Conservation (phyloP, 2,888 invertebrate genomes). For the Loripinus fragilis region DNA sequence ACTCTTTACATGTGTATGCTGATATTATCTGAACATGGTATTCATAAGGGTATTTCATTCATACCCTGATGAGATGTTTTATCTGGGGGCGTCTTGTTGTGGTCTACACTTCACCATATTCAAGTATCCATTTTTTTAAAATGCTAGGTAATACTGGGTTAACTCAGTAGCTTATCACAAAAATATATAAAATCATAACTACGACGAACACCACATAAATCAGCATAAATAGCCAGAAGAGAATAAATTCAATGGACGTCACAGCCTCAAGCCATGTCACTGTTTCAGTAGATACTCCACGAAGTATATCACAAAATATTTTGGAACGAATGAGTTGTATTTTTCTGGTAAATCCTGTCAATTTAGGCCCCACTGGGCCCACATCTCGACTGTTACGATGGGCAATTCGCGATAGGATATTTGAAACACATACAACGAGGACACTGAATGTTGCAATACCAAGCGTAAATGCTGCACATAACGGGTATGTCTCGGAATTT, state of each 20-base stretch:
- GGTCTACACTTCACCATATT: too few species aligned
- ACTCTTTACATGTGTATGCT: too few species aligned
- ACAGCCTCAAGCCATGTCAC: conserved; percentile 15
- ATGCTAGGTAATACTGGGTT: too few species aligned
- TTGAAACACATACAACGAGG: conserved; percentile 1
- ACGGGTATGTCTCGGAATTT: conserved; percentile 45
- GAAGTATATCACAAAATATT: background rate
- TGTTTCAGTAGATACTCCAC: background rate
- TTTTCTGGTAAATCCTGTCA: conserved; percentile 9
- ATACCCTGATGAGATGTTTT: too few species aligned
- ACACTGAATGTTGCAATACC: conserved; percentile 44
- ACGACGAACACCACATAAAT: conserved; percentile 2
- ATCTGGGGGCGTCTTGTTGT: too few species aligned
- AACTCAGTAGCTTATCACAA: background rate
- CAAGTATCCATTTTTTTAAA: too few species aligned
- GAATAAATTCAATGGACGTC: conserved; percentile 4
- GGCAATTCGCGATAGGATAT: background rate
- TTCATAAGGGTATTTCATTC: too few species aligned
- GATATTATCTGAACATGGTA: too few species aligned
- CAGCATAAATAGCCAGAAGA: conserved; percentile 13
- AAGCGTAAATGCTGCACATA: conserved; percentile 40
- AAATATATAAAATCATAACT: background rate
- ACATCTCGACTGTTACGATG: conserved; percentile 4
- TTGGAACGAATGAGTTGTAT: conserved; percentile 1
- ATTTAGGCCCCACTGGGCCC: background rate